These are phyloP conservation scores for Rotaria sp. DNA, from an alignment of 2,888 invertebrate genomes.

Conservation along the genomic window DNA sequence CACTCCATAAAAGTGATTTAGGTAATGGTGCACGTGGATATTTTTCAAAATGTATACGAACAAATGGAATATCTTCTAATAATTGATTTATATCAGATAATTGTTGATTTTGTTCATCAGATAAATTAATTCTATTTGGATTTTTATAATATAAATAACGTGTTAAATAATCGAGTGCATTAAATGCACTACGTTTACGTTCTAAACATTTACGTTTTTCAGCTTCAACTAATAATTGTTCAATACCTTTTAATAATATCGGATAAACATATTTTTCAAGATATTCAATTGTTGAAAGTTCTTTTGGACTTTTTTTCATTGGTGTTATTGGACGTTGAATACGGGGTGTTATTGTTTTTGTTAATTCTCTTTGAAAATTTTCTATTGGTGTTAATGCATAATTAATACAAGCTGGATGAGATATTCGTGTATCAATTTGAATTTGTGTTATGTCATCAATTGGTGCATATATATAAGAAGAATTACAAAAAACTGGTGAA, in stretches of 20 bases:
- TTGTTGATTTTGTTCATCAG: background rate
- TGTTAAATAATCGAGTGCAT: conserved; percentile 53
- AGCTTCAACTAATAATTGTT: conserved; percentile 52
- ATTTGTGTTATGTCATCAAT: conserved; percentile 41
- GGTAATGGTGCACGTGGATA: conserved; percentile 53
- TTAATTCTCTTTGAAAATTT: background rate
- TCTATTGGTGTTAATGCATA: conserved; percentile 45
- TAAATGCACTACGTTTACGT: conserved; percentile 55
- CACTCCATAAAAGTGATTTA: conserved; percentile 53
- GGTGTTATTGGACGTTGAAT: background rate
- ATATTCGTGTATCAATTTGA: conserved; percentile 48
- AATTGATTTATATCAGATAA: background rate
- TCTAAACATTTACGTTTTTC: conserved; percentile 54
- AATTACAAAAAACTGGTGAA: conserved; percentile 52
- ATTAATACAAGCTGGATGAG: conserved; percentile 51
- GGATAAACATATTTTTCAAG: conserved; percentile 54
- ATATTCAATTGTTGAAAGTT: conserved; percentile 52
- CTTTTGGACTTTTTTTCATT: background rate
- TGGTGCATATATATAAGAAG: background rate
- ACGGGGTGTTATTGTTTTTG: background rate
- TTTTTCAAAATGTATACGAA: conserved; percentile 34
- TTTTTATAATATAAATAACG: conserved; percentile 52
- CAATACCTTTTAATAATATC: conserved; percentile 51
- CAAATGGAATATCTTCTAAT: conserved; percentile 33
- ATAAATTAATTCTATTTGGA: background rate